Evolutionary conservation across 2,888 invertebrate species (phyloP), one percentile per base, ranked within the genome.

Genomic region (Mactromeris polynyma): DNA sequence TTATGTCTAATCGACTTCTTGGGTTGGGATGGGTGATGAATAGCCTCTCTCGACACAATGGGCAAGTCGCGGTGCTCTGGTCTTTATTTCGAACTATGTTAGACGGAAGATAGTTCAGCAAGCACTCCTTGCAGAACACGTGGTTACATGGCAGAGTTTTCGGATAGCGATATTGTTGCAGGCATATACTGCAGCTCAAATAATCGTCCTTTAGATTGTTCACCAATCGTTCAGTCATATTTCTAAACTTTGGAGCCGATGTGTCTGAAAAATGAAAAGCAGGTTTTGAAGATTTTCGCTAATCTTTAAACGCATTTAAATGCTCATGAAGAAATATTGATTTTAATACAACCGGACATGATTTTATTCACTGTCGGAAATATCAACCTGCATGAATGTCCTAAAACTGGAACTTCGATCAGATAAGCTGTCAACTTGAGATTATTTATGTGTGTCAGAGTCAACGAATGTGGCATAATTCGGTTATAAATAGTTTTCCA

Each of bases 181-280:
- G 85, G 83, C 91, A 91, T 19, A 91, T 89, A 26, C 87, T 79
- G 33, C 91, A 91, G 40, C 89, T 87, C 17, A 91, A 86, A 42
- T 89, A 91, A 11, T 91, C 91, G 14, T 83, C 86, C n/a, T 86
- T 85, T 21, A 91, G 36, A 21, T 83, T 89, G n/a, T 51, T 85
- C 11, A 46, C 87, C 73, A 91, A 73, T 21, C 78, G 80, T 42
- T 81, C 81, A 14, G 90, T 86, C 90, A 82, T 82, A 21, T 7
- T 79, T 42, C 40, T 17, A 46, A 26, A n/a, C 11, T n/a, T 58
- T 4, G n/a, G 21, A 64, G 21, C 26, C 6, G 26, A 26, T 26
- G 46, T 64, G 7, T 64, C 58, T 64, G 58, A 64, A 64, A 64
- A 21, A 46, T 14, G 11, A 46, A 40, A 46, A 46, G 17, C 46